phyloP scores from a whole-genome alignment of 2,797 vertebrate genomes.

The Lacerta bilineata region DNA sequence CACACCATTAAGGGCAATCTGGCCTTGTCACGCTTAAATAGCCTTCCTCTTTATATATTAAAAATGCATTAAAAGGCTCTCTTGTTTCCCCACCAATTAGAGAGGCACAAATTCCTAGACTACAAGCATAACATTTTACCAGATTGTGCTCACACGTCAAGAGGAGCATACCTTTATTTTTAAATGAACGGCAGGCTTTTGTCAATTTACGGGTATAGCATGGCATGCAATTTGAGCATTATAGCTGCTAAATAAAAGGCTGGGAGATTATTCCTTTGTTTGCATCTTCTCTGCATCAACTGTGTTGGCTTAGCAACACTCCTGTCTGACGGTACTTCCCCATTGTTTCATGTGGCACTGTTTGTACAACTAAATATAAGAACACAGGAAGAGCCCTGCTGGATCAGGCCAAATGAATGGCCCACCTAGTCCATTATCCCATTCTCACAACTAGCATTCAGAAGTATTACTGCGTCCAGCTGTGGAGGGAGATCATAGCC shows the following conservation, averaged over 20 bases:
- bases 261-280: background rate
- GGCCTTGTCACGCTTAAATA: background rate
- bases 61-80: background rate
- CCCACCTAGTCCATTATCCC: no score
- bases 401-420: no score
- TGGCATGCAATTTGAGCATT: background rate
- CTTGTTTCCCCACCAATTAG: background rate
- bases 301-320: background rate
- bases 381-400: no score
- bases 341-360: no score
- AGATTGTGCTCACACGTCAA: background rate
- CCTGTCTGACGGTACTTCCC: background rate
- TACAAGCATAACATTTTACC: background rate
- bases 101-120: background rate
- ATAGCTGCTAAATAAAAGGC: background rate
- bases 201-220: background rate
- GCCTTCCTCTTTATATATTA: background rate
- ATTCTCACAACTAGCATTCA: no score
- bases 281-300: background rate
- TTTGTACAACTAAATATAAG: no score
- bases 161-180: background rate
- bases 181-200: background rate
- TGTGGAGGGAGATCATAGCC: no score
- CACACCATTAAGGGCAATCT: conserved; percentile 1
- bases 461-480: no score